Conservation (phyloP, 2,113 vertebrate genomes). For the Podilymbus podiceps region DNA sequence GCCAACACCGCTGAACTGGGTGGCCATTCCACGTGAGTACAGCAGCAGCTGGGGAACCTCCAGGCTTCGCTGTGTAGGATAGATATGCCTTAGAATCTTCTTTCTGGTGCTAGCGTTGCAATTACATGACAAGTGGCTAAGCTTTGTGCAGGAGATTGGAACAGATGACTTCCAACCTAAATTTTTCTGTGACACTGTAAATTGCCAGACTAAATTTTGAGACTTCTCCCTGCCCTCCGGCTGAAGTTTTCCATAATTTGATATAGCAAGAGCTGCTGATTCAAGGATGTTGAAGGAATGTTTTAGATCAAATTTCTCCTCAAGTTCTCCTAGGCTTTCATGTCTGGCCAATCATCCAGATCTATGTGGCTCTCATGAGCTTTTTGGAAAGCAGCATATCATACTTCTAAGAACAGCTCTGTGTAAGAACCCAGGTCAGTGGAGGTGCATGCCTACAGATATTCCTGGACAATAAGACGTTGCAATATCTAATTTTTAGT, state of each 20-base stretch:
- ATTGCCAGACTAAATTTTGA: not conserved
- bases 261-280: not conserved
- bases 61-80: not conserved
- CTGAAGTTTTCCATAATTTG: not conserved
- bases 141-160: not conserved
- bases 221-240: not conserved
- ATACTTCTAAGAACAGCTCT: not conserved
- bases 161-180: not conserved
- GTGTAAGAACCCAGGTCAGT: not conserved
- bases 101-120: not conserved
- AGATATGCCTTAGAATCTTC: not conserved
- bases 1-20: not conserved
- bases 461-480: not conserved
- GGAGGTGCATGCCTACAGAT: not conserved
- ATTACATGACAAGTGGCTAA: not conserved
- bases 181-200: not conserved
- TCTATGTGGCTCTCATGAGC: rapidly evolving
- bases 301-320: not conserved
- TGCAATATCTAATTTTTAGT: not conserved
- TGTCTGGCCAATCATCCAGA: not conserved
- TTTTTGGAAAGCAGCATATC: not conserved
- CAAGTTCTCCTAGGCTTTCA: not conserved
- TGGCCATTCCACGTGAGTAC: not conserved
- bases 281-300: not conserved
- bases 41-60: not conserved